These are phyloP conservation scores for Betta splendens DNA, from an alignment of 2,797 vertebrate genomes.

Conservation along the genomic window DNA sequence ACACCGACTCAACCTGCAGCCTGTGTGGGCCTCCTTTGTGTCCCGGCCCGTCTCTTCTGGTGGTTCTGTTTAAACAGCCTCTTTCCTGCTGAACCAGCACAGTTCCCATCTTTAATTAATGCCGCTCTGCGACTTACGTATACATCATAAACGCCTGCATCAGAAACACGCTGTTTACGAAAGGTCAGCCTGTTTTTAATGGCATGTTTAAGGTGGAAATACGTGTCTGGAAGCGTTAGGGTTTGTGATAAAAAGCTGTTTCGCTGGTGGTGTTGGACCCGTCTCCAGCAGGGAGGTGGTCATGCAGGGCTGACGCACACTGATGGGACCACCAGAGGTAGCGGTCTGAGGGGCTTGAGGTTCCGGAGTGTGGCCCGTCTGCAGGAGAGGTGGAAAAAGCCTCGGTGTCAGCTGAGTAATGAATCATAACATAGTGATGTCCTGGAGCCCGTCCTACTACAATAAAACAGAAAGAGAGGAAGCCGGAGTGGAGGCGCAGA, in stretches of 20 bases:
- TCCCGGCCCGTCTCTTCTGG: slow-evolving; percentile 59
- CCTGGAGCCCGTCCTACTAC: slow-evolving; percentile 33
- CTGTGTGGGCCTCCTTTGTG: slow-evolving; percentile 73
- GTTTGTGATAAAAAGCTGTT: slow-evolving; percentile 53
- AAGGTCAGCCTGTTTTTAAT: slow-evolving; percentile 58
- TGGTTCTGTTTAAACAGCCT: slow-evolving; percentile 67
- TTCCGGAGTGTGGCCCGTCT: slow-evolving; percentile 51
- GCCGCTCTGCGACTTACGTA: slow-evolving; percentile 63
- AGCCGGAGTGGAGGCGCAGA: slow-evolving; percentile 1
- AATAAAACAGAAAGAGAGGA: slow-evolving; percentile 23
- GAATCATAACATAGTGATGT: slow-evolving; percentile 51
- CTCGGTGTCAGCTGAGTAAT: slow-evolving; percentile 39
- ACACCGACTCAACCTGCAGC: slow-evolving; percentile 58
- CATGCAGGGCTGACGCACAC: slow-evolving; percentile 44
- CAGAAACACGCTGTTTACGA: slow-evolving; percentile 53
- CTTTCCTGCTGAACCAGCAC: slow-evolving; percentile 58
- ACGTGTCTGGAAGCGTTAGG: slow-evolving; percentile 18
- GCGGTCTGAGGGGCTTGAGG: slow-evolving; percentile 47
- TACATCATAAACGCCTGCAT: slow-evolving; percentile 56
- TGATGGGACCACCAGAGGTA: slow-evolving; percentile 69
- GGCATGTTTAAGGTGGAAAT: slow-evolving; percentile 44
- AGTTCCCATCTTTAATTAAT: slow-evolving; percentile 65
- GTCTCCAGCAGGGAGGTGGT: slow-evolving; percentile 43
- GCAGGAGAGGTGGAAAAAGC: slow-evolving; percentile 40
- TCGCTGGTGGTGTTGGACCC: slow-evolving; percentile 51